Percentiles rank a stretch among this genome's conserved stretches.
Evolutionary conservation across 2,797 vertebrate genomes (phyloP).

Genomic region (Alectoris magna): DNA sequence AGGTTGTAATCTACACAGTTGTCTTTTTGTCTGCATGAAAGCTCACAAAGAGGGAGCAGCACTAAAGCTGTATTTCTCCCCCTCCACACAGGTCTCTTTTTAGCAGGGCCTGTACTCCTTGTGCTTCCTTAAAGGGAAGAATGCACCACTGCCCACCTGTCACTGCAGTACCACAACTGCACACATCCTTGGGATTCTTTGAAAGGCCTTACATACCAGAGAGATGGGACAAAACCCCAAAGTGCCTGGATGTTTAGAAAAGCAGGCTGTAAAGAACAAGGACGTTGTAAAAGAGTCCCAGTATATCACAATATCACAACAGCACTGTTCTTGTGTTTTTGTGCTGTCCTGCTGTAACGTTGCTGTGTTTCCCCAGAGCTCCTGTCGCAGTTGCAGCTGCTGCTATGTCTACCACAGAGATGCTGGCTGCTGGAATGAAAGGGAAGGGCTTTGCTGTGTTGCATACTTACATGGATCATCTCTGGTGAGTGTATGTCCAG

Average conservation of each 20-base stretch:
- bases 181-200: background rate
- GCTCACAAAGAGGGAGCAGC: background rate
- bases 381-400: slow-evolving; percentile 91
- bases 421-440: slow-evolving; percentile 90
- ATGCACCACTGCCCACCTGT: background rate
- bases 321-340: background rate
- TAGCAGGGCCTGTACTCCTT: background rate
- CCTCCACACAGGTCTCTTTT: background rate
- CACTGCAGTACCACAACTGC: background rate
- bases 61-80: background rate
- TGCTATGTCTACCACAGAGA: slow-evolving; percentile 86
- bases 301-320: rapidly evolving
- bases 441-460: slow-evolving; percentile 93
- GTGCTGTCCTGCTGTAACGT: background rate
- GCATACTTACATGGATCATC: slow-evolving; percentile 91
- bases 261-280: background rate
- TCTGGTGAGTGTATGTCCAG: slow-evolving; percentile 86
- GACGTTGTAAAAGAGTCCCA: rapidly evolving
- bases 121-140: background rate
- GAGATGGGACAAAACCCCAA: background rate
- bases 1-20: background rate
- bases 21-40: background rate
- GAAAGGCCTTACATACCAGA: background rate
- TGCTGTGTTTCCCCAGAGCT: slow-evolving; percentile 79
- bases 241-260: background rate